Evolutionary conservation across 1,140 invertebrate genomes (phyloP), one percentile per base, ranked within the genome.

Genomic region (Tribolium castaneum): DNA sequence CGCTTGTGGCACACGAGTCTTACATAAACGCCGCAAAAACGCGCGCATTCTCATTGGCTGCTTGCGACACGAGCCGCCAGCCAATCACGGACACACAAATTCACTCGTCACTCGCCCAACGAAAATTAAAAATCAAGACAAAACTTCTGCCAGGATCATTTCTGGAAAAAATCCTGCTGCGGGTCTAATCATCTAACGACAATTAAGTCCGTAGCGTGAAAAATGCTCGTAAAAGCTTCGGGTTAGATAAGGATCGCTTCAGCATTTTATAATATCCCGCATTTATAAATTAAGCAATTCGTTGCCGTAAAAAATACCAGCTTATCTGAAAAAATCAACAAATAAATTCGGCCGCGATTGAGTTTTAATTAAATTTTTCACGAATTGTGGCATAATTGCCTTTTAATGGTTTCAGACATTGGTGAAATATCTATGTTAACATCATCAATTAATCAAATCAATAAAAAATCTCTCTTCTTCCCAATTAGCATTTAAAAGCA

Each of bases 341-440:
- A 62, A 34, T 34, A 62, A 34, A 45, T 45, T 39, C n/a, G 39
- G 2, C 39, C 9, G 0, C 39, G 5, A 45, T 45, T 10, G n/a
- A 9, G 39, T 45, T 45, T 45, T 45, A 10, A 45, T 45, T 45
- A 45, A 16, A 52, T 52, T 52, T 52, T 16, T 52, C 16, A 52
- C 16, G 51, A 52, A 14, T 52, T 52, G 51, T 52, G 13, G 6
- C 51, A 19, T 52, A 52, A 52, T 52, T 52, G 13, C 13, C 51
- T 45, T 12, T 35, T 66, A 66, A 66, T 66, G 30, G 59, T 30
- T 35, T 25, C 10, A 35, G 30, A 66, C 59, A 35, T 66, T 35
- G 25, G 59, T 35, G 59, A 35, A 66, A 66, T 66, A 35, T 66
- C 59, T 66, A 30, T 14, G 59, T 66, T 35, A 66, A 66, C 54